phyloP scores from a whole-genome alignment of 2,888 invertebrate species.

The Parelbella ahira region DNA sequence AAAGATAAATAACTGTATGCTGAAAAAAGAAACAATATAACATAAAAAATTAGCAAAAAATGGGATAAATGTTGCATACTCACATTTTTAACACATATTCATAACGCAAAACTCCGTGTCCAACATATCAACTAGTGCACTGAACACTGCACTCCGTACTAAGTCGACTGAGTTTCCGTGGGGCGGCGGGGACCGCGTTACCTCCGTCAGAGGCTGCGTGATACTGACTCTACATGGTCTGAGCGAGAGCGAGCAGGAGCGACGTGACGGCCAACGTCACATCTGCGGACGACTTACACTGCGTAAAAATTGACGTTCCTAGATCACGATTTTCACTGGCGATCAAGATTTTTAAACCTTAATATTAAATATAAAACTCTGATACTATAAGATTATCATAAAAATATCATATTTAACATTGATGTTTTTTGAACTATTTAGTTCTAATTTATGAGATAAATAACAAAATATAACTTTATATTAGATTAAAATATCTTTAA shows the following conservation, averaged over 20 bases:
- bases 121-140: conserved; percentile 27
- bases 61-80: too few relatives aligned
- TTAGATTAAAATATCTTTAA: too few relatives aligned
- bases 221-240: too few relatives aligned
- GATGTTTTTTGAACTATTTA: too few relatives aligned
- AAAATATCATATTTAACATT: too few relatives aligned
- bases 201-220: conserved; percentile 65
- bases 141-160: conserved; percentile 70
- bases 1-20: too few relatives aligned
- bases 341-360: conserved; percentile 1
- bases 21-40: conserved; percentile 2
- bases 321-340: neutral
- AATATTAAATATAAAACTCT: too few relatives aligned
- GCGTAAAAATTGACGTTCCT: conserved; percentile 30
- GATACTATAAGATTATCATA: too few relatives aligned
- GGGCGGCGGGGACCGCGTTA: conserved; percentile 38
- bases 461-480: too few relatives aligned
- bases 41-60: neutral
- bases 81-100: conserved; percentile 27
- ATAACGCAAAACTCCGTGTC: conserved; percentile 13
- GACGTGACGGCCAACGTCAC: conserved; percentile 53
- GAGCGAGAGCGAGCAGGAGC: conserved; percentile 46
- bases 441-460: too few relatives aligned
- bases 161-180: conserved; percentile 19
- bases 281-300: conserved; percentile 47